Conservation (phyloP, 2,888 invertebrate genomes). For the Eristalinus aeneus region DNA sequence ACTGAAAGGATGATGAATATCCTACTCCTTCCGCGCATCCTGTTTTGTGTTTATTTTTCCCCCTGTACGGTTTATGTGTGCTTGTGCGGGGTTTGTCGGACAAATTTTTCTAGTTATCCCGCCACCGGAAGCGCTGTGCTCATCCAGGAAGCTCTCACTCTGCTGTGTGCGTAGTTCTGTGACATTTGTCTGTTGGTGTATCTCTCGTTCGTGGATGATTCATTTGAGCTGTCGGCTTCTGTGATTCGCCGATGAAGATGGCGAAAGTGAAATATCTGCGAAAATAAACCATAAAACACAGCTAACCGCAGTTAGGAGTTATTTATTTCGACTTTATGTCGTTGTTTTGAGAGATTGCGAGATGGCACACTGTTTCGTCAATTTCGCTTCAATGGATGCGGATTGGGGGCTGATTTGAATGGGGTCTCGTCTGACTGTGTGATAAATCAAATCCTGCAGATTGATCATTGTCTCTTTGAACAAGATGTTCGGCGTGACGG, state of each 20-base stretch:
- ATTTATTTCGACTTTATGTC: conserved; percentile 49
- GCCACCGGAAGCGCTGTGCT: conserved; percentile 52
- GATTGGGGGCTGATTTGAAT: no score
- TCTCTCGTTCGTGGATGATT: conserved; percentile 32
- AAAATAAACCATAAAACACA: conserved; percentile 26
- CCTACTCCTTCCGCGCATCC: conserved; percentile 15
- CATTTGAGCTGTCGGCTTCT: conserved; percentile 24
- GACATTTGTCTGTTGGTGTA: neutral
- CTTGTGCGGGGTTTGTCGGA: conserved; percentile 15
- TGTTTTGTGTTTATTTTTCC: conserved; percentile 19
- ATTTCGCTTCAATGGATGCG: neutral
- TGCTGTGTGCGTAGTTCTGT: conserved; percentile 10
- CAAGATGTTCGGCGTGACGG: no score
- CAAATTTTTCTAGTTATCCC: conserved; percentile 23
- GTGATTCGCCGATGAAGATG: neutral
- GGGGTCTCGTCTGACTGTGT: no score
- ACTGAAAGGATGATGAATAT: conserved; percentile 66
- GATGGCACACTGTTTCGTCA: neutral
- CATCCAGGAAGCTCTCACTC: conserved; percentile 48
- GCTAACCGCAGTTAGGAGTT: conserved; percentile 50
- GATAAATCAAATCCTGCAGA: no score
- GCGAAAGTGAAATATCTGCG: conserved; percentile 21
- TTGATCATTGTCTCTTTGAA: no score
- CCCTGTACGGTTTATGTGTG: neutral
- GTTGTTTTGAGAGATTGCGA: neutral